Percentiles rank a stretch among this genome's conserved stretches.
Conservation (phyloP, 2,888 invertebrate species). For the Caenorhabditis imperialis region DNA sequence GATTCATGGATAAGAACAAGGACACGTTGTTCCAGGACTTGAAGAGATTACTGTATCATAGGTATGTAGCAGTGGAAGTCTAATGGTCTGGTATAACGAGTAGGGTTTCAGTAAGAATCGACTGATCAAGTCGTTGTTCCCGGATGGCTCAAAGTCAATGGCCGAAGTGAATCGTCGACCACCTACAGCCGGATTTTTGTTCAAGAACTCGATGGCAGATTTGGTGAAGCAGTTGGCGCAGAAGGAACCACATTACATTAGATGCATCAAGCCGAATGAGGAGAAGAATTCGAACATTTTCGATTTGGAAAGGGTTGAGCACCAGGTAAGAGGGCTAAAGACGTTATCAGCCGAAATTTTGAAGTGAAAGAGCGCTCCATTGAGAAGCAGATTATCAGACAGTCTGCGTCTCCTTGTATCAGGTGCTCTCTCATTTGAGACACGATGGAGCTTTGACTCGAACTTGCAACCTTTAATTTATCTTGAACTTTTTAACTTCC, state of each 20-base stretch:
- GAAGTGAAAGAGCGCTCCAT: too few relatives aligned
- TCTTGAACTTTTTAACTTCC: conserved; percentile 7
- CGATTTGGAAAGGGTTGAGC: conserved; percentile 85
- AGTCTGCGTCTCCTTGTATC: too few relatives aligned
- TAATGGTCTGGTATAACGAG: not conserved
- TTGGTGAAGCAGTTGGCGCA: conserved; percentile 89
- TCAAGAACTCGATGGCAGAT: conserved; percentile 91
- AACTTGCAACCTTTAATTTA: not conserved
- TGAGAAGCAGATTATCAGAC: too few relatives aligned
- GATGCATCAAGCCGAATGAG: conserved; percentile 97
- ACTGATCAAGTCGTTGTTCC: conserved; percentile 92
- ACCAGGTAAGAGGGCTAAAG: conserved; percentile 79
- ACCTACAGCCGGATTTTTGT: conserved; percentile 91
- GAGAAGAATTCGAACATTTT: conserved; percentile 89
- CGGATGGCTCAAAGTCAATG: conserved; percentile 92
- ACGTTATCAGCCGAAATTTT: too few relatives aligned
- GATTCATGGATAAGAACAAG: conserved; percentile 97
- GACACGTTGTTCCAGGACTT: conserved; percentile 97
- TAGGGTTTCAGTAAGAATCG: conserved; percentile 50
- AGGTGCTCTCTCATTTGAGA: too few relatives aligned
- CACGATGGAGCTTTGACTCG: too few relatives aligned
- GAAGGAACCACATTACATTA: conserved; percentile 87
- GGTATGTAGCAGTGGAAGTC: conserved; percentile 73
- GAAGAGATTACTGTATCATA: conserved; percentile 89
- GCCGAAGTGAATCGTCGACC: conserved; percentile 94